Evolutionary conservation across 2,888 invertebrate genomes (phyloP).

Genomic region (Stegophylla sp.): DNA sequence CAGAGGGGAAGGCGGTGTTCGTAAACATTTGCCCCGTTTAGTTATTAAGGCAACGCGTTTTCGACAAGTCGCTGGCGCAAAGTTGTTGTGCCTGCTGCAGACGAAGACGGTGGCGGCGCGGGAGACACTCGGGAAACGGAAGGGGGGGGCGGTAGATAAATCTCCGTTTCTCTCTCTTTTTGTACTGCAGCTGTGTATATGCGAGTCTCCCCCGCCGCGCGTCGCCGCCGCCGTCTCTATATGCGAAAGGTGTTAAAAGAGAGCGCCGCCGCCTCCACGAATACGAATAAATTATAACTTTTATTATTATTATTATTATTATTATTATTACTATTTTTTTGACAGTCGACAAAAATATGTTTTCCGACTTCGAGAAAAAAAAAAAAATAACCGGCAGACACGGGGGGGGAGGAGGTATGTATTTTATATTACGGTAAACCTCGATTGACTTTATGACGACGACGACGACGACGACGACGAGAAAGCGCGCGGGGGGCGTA

Average conservation of each 20-base stretch:
- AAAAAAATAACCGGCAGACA: neutral
- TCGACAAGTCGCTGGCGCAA: slow-evolving; percentile 46
- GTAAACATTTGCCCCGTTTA: slow-evolving; percentile 48
- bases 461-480: no score
- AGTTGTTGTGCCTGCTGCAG: slow-evolving; percentile 27
- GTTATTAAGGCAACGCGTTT: slow-evolving; percentile 46
- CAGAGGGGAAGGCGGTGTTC: slow-evolving; percentile 43
- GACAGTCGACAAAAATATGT: slow-evolving; percentile 11
- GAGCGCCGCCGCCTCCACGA: neutral
- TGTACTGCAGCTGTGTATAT: no score
- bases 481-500: neutral
- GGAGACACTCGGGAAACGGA: neutral
- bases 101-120: neutral
- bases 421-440: neutral
- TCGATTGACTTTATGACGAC: slow-evolving; percentile 21
- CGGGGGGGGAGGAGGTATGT: neutral
- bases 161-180: slow-evolving; percentile 3
- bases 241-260: slow-evolving; percentile 33
- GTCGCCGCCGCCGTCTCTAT: neutral
- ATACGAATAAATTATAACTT: slow-evolving; percentile 44
- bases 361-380: slow-evolving; percentile 1
- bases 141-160: neutral
- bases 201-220: neutral
- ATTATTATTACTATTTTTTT: slow-evolving; percentile 23
- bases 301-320: slow-evolving; percentile 22